phyloP scores from a whole-genome alignment of 1,140 invertebrate genomes.

The Papilio polytes region DNA sequence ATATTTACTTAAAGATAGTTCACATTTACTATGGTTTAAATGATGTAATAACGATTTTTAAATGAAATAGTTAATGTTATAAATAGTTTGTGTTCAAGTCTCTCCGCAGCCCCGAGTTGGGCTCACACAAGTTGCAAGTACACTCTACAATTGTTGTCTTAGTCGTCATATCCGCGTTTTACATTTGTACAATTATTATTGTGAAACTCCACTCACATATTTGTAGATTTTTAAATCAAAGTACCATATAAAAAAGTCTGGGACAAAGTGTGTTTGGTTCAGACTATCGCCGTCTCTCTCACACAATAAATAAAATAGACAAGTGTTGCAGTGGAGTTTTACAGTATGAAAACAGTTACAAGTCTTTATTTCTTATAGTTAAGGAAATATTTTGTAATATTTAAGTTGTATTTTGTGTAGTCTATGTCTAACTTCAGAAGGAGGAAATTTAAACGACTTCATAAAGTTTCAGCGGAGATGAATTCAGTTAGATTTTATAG shows the following conservation, averaged over 20 bases:
- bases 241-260: too few species aligned
- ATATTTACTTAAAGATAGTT: not conserved
- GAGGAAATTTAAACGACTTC: not conserved
- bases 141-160: conserved; percentile 18
- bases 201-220: not conserved
- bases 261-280: too few species aligned
- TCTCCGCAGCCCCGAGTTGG: not conserved
- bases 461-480: not conserved
- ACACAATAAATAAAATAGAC: too few species aligned
- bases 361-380: not conserved
- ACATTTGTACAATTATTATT: not conserved
- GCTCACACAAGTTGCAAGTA: not conserved
- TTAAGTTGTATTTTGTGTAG: conserved; percentile 5
- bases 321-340: too few species aligned
- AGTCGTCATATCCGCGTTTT: not conserved
- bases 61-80: not conserved
- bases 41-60: too few species aligned
- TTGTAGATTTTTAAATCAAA: too few species aligned
- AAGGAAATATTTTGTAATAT: conserved; percentile 7
- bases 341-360: not conserved
- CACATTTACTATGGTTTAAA: too few species aligned
- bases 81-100: not conserved
- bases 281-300: too few species aligned
- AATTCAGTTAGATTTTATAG: conserved; percentile 7
- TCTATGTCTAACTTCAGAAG: not conserved